Evolutionary conservation across 2,888 invertebrate genomes (phyloP), one percentile per base, ranked within the genome.

Genomic region (Epinotia bilunana): DNA sequence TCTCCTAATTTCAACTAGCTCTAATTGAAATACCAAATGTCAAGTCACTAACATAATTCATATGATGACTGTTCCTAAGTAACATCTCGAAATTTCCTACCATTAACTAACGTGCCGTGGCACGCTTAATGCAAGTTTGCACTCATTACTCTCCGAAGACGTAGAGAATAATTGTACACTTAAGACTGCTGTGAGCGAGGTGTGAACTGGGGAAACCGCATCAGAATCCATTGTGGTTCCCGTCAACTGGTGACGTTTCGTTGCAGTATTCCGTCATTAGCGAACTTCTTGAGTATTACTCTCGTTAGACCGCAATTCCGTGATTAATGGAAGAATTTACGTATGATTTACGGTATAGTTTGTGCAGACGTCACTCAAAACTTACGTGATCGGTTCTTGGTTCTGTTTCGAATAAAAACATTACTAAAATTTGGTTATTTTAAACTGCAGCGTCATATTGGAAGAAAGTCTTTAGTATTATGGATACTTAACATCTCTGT

Each of bases 41-140:
- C 53, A 53, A 55, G 11, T 63, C 13, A 13, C 46, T 23, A 12
- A 49, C 13, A 23, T 33, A 57, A 67, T 39, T 55, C 53, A 55
- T 39, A 39, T 18, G 7, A 16, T 33, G 20, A 55, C 55, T 55
- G 58, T 69, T 46, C 12, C 58, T 3, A 43, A 60, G 43, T 60
- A 60, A 69, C 58, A 43, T 60, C 69, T 58, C 60, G 58, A 63
- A 63, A 63, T 72, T 46, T 57, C 43, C 62, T 33, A 62, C 80
- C 80, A 80, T 80, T 79, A 76, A 72, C 77, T 77, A 72, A 76
- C 78, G 7, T 53, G 60, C 49, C 28, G 57, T 23, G 18, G 43
- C 61, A 23, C 67, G 43, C 57, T 69, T 65, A 65, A 74, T 74
- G 70, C 64, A 80, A 84, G 82, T 84, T 83, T 82, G 82, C 80